Conservation (phyloP, 2,888 invertebrate genomes). For the Brachyptera risi region DNA sequence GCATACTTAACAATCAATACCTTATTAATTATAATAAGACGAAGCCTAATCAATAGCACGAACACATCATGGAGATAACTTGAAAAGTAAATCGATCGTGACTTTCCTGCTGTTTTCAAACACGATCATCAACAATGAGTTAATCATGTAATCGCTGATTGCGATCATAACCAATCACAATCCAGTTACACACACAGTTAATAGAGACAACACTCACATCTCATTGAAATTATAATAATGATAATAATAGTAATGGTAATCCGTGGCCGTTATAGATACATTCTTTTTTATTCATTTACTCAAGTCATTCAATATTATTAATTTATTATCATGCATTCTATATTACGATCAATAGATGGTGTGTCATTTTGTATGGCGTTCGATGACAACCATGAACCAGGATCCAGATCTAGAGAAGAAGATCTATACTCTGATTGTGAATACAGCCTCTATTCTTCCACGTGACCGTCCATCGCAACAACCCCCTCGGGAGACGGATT, state of each 20-base stretch:
- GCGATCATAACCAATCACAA: neutral
- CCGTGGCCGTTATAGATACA: too few species aligned
- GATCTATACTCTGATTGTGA: neutral
- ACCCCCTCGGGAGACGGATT: neutral
- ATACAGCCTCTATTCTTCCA: too few species aligned
- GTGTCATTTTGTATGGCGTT: neutral
- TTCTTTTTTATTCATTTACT: too few species aligned
- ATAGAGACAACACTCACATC: too few species aligned
- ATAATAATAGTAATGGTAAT: too few species aligned
- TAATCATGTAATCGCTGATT: neutral
- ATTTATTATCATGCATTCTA: neutral
- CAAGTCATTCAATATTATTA: constrained; percentile 20
- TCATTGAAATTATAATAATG: too few species aligned
- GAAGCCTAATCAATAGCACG: neutral
- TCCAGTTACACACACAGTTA: neutral
- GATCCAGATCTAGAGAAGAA: neutral
- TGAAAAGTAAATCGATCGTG: neutral
- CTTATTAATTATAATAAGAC: constrained; percentile 1
- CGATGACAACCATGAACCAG: neutral
- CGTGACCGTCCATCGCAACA: too few species aligned
- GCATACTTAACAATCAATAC: too few species aligned
- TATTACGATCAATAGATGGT: neutral
- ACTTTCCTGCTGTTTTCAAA: neutral
- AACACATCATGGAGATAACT: too few species aligned
- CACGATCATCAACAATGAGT: constrained; percentile 2